A percentile compares a stretch with the other conserved stretches of the same genome.
Conservation (phyloP, 1,140 invertebrate species). For the Chelonus insularis region DNA sequence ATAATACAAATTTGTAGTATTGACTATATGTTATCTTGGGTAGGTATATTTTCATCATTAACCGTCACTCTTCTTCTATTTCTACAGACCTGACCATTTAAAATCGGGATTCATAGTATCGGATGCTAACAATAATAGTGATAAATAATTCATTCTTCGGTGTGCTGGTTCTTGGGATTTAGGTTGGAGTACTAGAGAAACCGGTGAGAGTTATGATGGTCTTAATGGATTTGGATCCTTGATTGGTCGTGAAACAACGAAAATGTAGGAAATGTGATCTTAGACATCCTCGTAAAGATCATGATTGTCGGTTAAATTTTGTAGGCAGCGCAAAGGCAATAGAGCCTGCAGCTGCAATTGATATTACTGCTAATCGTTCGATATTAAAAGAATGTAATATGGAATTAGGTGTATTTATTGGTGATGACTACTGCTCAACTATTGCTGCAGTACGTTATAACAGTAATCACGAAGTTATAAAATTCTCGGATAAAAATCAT, state of each 20-base stretch:
- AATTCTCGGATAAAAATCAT: conserved; percentile 29
- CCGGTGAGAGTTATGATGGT: conserved; percentile 25
- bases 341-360: conserved; percentile 23
- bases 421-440: conserved; percentile 28
- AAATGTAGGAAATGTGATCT: conserved; percentile 26
- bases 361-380: conserved; percentile 14
- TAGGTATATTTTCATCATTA: too few relatives aligned
- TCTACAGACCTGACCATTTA: too few relatives aligned
- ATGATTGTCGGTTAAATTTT: conserved; percentile 32
- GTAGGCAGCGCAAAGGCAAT: conserved; percentile 27
- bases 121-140: too few relatives aligned
- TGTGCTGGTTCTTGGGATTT: conserved; percentile 31
- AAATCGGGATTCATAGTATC: not conserved
- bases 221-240: conserved; percentile 26
- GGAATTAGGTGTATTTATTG: conserved; percentile 29
- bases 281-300: conserved; percentile 15
- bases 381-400: conserved; percentile 28
- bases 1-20: too few relatives aligned
- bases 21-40: too few relatives aligned
- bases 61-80: too few relatives aligned
- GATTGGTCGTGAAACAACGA: conserved; percentile 21
- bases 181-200: conserved; percentile 23
- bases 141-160: too few relatives aligned
- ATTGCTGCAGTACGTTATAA: conserved; percentile 20
- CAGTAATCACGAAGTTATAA: conserved; percentile 15